Evolutionary conservation across 2,888 invertebrate genomes (phyloP).

Genomic region (Polydrusus tereticollis): DNA sequence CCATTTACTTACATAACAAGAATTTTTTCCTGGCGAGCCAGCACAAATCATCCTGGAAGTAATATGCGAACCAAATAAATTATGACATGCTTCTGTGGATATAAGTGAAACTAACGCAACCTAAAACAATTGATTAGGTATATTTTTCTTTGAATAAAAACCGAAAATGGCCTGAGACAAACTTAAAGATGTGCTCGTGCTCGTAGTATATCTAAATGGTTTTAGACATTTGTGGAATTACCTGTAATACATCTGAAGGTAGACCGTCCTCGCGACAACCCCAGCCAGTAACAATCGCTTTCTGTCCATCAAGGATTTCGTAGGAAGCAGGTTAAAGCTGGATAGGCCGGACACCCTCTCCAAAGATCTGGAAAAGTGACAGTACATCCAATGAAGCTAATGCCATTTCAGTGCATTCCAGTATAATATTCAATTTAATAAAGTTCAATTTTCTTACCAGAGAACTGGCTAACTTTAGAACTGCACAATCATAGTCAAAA

Average conservation of each 20-base stretch:
- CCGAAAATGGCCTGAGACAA: too few species aligned
- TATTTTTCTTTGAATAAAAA: too few species aligned
- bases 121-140: neutral
- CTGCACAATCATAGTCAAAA: conserved; percentile 49
- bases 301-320: conserved; percentile 39
- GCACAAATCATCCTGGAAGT: neutral
- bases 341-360: conserved; percentile 34
- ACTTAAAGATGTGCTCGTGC: too few species aligned
- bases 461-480: conserved; percentile 31
- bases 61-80: neutral
- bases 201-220: too few species aligned
- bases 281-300: conserved; percentile 55
- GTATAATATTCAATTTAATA: too few species aligned
- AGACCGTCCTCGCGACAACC: conserved; percentile 48
- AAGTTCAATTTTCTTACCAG: too few species aligned
- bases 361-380: conserved; percentile 29
- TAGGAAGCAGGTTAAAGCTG: conserved; percentile 20
- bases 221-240: too few species aligned
- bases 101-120: neutral
- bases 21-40: neutral
- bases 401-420: too few species aligned
- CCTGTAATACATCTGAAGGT: conserved; percentile 52
- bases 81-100: neutral
- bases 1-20: neutral
- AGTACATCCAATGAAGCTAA: too few species aligned